phyloP scores from a whole-genome alignment of 2,888 invertebrate species.

The Hartigia nigra region DNA sequence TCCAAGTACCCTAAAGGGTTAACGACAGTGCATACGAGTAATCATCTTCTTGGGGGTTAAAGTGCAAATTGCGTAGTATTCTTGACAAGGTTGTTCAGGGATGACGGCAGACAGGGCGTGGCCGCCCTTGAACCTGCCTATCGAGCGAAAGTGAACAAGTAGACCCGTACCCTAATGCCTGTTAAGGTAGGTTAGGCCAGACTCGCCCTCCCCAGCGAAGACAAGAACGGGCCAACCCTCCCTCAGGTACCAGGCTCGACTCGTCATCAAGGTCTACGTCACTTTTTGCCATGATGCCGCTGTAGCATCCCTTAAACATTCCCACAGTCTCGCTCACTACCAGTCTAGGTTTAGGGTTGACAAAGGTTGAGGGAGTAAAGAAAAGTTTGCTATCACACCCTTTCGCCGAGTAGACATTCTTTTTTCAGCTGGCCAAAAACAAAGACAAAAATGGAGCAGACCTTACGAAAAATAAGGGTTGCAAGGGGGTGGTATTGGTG shows the following conservation, averaged over 20 bases:
- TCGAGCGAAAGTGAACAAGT: conserved; percentile 41
- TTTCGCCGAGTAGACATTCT: not conserved
- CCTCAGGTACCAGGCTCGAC: not conserved
- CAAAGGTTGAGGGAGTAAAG: not conserved
- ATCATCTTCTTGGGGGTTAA: conserved; percentile 25
- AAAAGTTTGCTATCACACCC: not conserved
- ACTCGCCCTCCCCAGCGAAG: conserved; percentile 7
- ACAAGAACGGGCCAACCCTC: conserved; percentile 4
- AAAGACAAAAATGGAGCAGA: not conserved
- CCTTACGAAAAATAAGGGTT: not conserved
- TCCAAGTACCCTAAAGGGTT: not conserved
- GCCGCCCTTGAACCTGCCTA: conserved; percentile 61
- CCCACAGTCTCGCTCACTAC: not conserved
- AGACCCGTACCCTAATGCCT: conserved; percentile 21
- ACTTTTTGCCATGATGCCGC: conserved; percentile 28
- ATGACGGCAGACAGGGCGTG: conserved; percentile 62
- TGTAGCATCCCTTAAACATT: not conserved
- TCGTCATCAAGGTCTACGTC: conserved; percentile 4
- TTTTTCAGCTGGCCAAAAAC: not conserved
- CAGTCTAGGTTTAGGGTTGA: not conserved
- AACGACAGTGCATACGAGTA: not conserved
- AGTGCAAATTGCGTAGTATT: conserved; percentile 44
- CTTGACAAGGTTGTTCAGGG: conserved; percentile 25
- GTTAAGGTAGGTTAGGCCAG: conserved; percentile 38
- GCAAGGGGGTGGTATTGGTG: no score